Conservation (phyloP, 2,888 invertebrate genomes). For the Pollenia labialis region DNA sequence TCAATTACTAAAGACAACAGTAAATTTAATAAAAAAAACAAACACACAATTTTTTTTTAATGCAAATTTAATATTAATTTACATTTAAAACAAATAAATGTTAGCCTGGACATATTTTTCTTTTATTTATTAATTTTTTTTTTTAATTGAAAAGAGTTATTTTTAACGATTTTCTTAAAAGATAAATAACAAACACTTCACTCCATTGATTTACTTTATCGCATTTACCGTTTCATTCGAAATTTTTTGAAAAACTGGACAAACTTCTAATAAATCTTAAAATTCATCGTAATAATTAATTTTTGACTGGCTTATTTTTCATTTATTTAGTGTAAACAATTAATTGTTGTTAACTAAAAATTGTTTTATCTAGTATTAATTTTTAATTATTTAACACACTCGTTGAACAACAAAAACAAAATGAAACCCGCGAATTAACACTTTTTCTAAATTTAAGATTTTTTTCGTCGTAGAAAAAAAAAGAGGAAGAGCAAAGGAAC, state of each 20-base stretch:
- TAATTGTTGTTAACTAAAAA: slow-evolving; percentile 27
- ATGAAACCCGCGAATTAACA: slow-evolving; percentile 28
- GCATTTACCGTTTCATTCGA: slow-evolving; percentile 32
- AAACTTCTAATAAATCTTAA: neutral
- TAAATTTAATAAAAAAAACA: neutral
- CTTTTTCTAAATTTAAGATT: slow-evolving; percentile 16
- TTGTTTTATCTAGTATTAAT: slow-evolving; percentile 7
- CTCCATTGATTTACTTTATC: neutral
- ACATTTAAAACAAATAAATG: neutral
- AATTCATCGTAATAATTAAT: slow-evolving; percentile 7
- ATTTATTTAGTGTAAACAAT: slow-evolving; percentile 31
- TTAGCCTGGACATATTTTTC: slow-evolving; percentile 24
- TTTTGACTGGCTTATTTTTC: slow-evolving; percentile 23
- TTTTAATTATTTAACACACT: slow-evolving; percentile 70
- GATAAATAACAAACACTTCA: slow-evolving; percentile 13
- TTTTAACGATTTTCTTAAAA: slow-evolving; percentile 40
- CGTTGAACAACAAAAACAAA: slow-evolving; percentile 60
- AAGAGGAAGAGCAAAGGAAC: slow-evolving; percentile 2
- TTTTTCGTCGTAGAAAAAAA: neutral
- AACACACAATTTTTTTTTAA: slow-evolving; percentile 13
- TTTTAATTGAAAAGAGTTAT: neutral
- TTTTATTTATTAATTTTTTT: neutral
- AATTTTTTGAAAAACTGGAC: neutral
- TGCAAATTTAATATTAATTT: neutral
- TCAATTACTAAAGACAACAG: slow-evolving; percentile 29